phyloP scores from a whole-genome alignment of 2,797 vertebrate species.

The Synaphobranchus kaupii region DNA sequence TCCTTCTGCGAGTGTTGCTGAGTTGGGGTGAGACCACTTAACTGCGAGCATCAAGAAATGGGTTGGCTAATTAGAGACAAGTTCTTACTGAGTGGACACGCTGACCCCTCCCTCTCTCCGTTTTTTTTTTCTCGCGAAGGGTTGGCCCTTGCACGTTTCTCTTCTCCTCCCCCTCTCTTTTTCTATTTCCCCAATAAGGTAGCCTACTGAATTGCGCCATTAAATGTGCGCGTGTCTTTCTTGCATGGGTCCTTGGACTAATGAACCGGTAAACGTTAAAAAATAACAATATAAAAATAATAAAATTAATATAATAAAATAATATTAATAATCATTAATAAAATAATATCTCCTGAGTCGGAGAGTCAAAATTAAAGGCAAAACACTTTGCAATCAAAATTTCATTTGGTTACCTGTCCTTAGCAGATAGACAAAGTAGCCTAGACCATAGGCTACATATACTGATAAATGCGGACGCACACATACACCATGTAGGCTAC shows the following conservation, averaged over 20 bases:
- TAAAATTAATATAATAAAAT: too few species aligned
- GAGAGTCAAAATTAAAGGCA: neutral
- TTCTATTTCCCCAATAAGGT: constrained; percentile 23
- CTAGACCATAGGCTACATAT: neutral
- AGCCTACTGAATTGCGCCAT: neutral
- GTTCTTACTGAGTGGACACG: constrained; percentile 70
- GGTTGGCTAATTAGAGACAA: constrained; percentile 77
- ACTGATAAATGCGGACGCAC: neutral
- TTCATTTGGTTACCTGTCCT: neutral
- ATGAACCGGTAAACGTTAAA: neutral
- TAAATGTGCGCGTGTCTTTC: constrained; percentile 37
- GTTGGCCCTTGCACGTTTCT: constrained; percentile 7
- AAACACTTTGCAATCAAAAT: neutral
- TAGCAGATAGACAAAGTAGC: neutral
- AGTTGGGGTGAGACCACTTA: constrained; percentile 58
- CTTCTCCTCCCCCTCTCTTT: constrained; percentile 34
- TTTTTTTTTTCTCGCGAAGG: neutral
- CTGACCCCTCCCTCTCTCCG: constrained; percentile 57
- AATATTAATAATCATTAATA: too few species aligned
- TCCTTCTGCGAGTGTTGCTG: constrained; percentile 37
- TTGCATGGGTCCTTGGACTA: neutral
- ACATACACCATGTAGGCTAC: neutral
- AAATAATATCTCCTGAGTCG: neutral
- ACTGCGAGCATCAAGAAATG: constrained; percentile 68
- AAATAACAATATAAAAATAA: too few species aligned